Evolutionary conservation across 2,797 vertebrate genomes (phyloP).

Genomic region (Ptychobarbus kaznakovi): DNA sequence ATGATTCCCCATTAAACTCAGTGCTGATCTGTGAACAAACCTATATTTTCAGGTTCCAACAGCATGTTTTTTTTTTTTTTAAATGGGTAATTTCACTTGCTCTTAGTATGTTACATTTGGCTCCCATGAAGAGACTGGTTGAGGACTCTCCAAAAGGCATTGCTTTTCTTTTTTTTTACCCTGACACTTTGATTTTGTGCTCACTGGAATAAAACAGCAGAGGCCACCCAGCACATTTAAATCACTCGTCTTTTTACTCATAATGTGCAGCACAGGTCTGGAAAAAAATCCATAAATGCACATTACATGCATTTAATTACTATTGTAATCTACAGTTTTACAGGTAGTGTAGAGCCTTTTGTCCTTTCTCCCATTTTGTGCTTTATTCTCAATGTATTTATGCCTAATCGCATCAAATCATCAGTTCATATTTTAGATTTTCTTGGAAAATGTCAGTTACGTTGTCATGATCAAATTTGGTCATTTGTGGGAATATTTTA

Average conservation of each 20-base stretch:
- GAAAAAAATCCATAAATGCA: background rate
- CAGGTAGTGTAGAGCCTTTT: background rate
- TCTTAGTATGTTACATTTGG: slow-evolving; percentile 23
- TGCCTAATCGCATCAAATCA: background rate
- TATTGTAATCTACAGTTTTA: background rate
- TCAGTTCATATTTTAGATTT: background rate
- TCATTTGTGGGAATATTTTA: background rate
- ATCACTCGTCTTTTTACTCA: background rate
- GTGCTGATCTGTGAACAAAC: slow-evolving; percentile 23
- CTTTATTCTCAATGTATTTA: background rate
- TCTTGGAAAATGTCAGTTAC: background rate
- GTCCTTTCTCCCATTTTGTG: background rate
- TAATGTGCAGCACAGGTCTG: background rate
- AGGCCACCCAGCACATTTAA: background rate
- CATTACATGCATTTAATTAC: background rate
- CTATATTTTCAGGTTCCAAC: slow-evolving; percentile 36
- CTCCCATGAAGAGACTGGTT: background rate
- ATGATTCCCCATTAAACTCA: slow-evolving; percentile 1
- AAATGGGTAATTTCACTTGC: slow-evolving; percentile 26
- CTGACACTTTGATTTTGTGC: background rate
- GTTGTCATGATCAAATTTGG: background rate
- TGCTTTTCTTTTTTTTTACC: background rate
- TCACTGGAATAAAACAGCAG: background rate
- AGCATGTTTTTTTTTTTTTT: slow-evolving; percentile 6
- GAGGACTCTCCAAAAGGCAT: background rate